Evolutionary conservation across 2,113 vertebrate species (phyloP), one percentile per base, ranked within the genome.

Genomic region (Loxodonta africana): DNA sequence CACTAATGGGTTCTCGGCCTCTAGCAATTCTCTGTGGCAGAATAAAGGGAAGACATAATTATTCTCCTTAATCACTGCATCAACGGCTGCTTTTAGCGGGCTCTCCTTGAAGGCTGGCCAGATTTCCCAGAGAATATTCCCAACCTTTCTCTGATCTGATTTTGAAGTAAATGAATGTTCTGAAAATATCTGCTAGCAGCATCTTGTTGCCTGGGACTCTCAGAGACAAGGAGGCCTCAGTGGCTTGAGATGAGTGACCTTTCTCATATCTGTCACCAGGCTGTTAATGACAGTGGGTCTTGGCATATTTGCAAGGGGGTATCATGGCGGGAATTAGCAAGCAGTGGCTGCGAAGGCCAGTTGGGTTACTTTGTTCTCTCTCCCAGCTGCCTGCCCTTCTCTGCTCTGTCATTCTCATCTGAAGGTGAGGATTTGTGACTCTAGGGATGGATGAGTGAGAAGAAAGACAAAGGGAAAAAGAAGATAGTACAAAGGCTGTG

Each of bases 41-140:
- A 96, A 97, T 92, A 97, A 98, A 98, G 93, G 83, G 92, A 82
- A 95, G 94, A 95, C 97, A 96, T 97, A 96, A 98, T 98, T 97
- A 96, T 89, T 95, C 93, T 85, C 83, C 95, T 94, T 85, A 95
- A 97, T 98, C 90, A 84, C 6, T 6, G 85, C 91, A 96, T 98
- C 97, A 98, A 95, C 97, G 94, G 41, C 83, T 80, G 97, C 96
- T 89, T 98, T 98, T 96, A 97, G 95, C 96, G 69, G 23, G 77
- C 48, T 81, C 94, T 95, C 62, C 96, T 96, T 92, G 74, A 91
- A 97, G 93, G 80, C 98, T 18, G 88, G 92, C 82, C 83, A 96
- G 86, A 94, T 89, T 97, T 97, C 96, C 86, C 96, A 82, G 94
- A 94, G 91, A 95, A 89, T 85, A 69, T 77, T 78, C 80, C 85